Base-by-base conservation (phyloP, 2,888 invertebrate species). In the Drosophila emarginata region DNA sequence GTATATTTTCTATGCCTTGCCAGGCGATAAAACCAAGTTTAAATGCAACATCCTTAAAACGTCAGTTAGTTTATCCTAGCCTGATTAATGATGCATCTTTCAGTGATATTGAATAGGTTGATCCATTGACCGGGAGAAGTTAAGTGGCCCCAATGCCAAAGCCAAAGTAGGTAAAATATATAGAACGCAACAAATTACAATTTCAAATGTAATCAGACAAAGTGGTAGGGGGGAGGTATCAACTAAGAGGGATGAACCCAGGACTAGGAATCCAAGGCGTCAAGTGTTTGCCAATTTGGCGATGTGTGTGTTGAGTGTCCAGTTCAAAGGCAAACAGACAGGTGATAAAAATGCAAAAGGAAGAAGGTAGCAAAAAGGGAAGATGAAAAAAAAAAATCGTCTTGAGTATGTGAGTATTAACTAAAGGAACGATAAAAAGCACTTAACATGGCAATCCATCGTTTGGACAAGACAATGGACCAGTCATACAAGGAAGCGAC, bases 141-240 rank as follows among this genome's bases (percentile, higher is more conserved):
- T 69, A 69, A 76, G 63, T 76, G 63, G 70, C 57, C 64, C 59
- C 63, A 61, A 71, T 9, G 62, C 21, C 52, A 37, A 59, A 67
- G 62, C 21, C 52, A 37, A 59, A 67, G 61, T 77, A 57, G n/a
- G 60, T 63, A 62, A 73, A 73, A 64, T 67, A 84, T 76, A 74
- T 70, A 59, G 74, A 75, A 73, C 76, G 67, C 69, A 73, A 69
- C 74, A 82, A 90, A 91, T 91, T 91, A 91, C 90, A 91, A 91
- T 91, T 91, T 91, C 91, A 90, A 91, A 91, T 91, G 89, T 89
- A 91, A 91, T 91, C 91, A 90, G 88, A 79, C 83, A 89, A 88
- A 91, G 90, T 91, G 91, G 77, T 78, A 50, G 72, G 64, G 56
- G 63, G 45, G 23, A 28, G 58, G 39, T 40, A 58, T 7, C 11